Base-by-base conservation (phyloP, 2,113 vertebrate species). In the Willisornis vidua region DNA sequence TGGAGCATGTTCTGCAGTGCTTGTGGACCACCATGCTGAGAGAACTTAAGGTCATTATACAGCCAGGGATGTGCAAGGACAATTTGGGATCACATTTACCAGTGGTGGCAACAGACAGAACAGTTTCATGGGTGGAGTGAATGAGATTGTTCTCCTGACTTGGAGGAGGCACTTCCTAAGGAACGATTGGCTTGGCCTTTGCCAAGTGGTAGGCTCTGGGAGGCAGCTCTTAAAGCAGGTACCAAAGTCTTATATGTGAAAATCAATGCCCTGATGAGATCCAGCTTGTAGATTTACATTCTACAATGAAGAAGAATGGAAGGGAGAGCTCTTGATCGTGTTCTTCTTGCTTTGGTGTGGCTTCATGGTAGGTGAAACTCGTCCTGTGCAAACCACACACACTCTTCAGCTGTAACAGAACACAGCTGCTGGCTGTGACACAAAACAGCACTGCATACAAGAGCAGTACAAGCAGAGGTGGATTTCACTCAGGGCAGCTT, bases 401-500 rank as follows among this genome's bases (percentile, higher is more conserved):
- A 2, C 37, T 41, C 0, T 49, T 79, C 7, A 6, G 71, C 80
- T n/a, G 48, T 63, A 78, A 72, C 23, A n/a, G 71, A 33, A 82
- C 26, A 39, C 74, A 46, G 62, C 82, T 90, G 70, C 82, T 75
- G 70, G 35, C 81, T 51, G n/a, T 70, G 81, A 62, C 28, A 46
- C 41, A 1, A 41, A 26, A 51, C 55, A 80, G 2, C 74, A 24
- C 45, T 0, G 0, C 4, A 1, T 46, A 3, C 14, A 59, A 19
- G 62, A 29, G 23, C 14, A 71, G 18, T 57, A 59, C 39, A 39
- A 55, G 31, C 25, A 63, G 28, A 46, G 54, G 7, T 80, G 85
- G 43, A 45, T 83, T 86, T 93, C 58, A 70, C 35, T 68, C 51
- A 20, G 43, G 71, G 25, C 55, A 63, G 13, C 18, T 4, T 62